A percentile compares a stretch with the other conserved stretches of the same genome.
Conservation (phyloP, 2,888 invertebrate species). For the Ephialtes manifestator region DNA sequence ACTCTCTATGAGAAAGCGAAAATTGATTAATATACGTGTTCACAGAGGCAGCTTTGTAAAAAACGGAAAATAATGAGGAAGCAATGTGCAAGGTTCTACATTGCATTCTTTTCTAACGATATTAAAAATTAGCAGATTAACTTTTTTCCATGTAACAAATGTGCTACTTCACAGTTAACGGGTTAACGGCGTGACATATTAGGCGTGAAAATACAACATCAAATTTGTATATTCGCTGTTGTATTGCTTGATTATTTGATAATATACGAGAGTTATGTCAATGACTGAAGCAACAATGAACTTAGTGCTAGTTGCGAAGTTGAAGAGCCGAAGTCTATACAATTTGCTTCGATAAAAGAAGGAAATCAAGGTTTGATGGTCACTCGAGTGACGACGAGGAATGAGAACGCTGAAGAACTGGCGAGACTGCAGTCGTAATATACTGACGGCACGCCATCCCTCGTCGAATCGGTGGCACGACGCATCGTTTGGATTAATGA, state of each 20-base stretch:
- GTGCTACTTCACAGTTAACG: too few species aligned
- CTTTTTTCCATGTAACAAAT: too few species aligned
- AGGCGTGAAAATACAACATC: neutral
- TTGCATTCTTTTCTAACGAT: too few species aligned
- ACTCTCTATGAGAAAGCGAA: too few species aligned
- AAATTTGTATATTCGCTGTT: neutral
- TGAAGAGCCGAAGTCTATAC: neutral
- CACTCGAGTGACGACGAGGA: constrained; percentile 12
- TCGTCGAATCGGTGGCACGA: constrained; percentile 73
- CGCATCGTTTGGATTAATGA: constrained; percentile 80
- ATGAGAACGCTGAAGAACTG: constrained; percentile 41
- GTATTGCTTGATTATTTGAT: constrained; percentile 37
- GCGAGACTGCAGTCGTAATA: constrained; percentile 48
- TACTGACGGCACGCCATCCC: constrained; percentile 68
- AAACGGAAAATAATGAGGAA: too few species aligned
- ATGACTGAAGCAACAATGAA: constrained; percentile 2
- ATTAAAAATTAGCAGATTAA: too few species aligned
- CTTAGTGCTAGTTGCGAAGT: neutral
- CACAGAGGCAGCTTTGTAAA: too few species aligned
- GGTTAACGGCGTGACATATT: too few species aligned
- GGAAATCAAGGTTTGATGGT: constrained; percentile 26
- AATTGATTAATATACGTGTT: too few species aligned
- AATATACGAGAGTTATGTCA: constrained; percentile 6
- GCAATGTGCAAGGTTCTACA: too few species aligned
- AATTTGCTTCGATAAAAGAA: neutral